These are phyloP conservation scores for Chinchilla lanigera DNA, from an alignment of 2,113 vertebrate genomes.

Conservation along the genomic window DNA sequence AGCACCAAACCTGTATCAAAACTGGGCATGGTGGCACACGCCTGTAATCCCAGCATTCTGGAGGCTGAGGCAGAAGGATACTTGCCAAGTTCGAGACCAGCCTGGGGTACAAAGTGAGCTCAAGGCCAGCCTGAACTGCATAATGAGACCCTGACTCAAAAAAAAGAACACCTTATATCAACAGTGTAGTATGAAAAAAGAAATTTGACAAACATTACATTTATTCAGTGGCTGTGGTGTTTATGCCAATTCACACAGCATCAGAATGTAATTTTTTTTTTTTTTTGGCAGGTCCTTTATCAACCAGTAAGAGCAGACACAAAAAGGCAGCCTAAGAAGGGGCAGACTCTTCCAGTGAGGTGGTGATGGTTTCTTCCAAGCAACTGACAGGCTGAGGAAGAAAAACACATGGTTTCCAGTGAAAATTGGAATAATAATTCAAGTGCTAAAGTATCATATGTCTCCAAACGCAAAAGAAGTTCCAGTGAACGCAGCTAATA, in stretches of 20 bases:
- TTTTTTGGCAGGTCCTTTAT: constrained; percentile 7
- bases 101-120: too few species aligned
- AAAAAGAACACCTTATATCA: neutral
- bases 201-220: constrained; percentile 10
- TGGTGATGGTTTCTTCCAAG: neutral
- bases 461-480: neutral
- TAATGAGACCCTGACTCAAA: too few species aligned
- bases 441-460: neutral
- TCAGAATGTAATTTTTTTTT: neutral
- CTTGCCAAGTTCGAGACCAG: too few species aligned
- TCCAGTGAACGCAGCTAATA: neutral
- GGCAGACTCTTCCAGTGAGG: neutral
- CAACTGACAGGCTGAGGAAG: constrained; percentile 21
- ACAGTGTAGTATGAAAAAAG: neutral
- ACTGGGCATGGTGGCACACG: too few species aligned
- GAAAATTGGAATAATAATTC: neutral
- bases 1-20: neutral
- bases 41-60: too few species aligned
- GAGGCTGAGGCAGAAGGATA: too few species aligned
- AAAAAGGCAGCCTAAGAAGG: neutral
- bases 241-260: constrained; percentile 34
- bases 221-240: neutral
- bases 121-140: too few species aligned
- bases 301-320: neutral
- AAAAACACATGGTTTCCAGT: neutral